Conservation (phyloP, 2,888 invertebrate species). For the Charanyca ferruginea region DNA sequence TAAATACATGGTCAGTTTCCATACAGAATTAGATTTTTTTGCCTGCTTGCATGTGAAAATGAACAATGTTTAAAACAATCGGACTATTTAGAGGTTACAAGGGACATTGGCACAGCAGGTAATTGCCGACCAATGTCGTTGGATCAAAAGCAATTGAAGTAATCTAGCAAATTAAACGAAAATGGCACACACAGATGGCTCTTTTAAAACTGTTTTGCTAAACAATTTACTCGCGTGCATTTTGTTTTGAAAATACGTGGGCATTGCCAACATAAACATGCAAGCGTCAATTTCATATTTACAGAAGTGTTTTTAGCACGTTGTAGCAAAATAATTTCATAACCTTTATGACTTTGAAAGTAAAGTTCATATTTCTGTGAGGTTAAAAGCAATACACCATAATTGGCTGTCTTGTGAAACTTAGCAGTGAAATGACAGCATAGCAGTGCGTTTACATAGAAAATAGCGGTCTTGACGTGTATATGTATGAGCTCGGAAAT, state of each 20-base stretch:
- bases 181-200: neutral
- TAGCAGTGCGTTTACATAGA: constrained; percentile 65
- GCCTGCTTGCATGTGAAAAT: constrained; percentile 27
- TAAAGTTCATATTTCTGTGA: constrained; percentile 24
- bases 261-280: constrained; percentile 38
- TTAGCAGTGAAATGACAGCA: constrained; percentile 66
- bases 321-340: constrained; percentile 7
- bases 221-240: constrained; percentile 29
- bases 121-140: constrained; percentile 23
- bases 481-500: constrained; percentile 25
- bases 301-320: constrained; percentile 30
- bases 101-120: constrained; percentile 16
- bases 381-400: constrained; percentile 2
- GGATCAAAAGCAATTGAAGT: constrained; percentile 35
- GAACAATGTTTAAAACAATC: constrained; percentile 30
- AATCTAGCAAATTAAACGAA: constrained; percentile 23
- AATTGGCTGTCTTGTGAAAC: constrained; percentile 69
- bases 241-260: constrained; percentile 58
- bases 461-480: constrained; percentile 58
- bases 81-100: neutral
- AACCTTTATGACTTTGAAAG: constrained; percentile 3
- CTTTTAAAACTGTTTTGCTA: constrained; percentile 35
- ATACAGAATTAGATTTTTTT: constrained; percentile 40
- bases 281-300: constrained; percentile 44
- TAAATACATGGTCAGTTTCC: constrained; percentile 70